phyloP scores from a whole-genome alignment of 2,888 invertebrate genomes.

The Amphiduros pacificus region DNA sequence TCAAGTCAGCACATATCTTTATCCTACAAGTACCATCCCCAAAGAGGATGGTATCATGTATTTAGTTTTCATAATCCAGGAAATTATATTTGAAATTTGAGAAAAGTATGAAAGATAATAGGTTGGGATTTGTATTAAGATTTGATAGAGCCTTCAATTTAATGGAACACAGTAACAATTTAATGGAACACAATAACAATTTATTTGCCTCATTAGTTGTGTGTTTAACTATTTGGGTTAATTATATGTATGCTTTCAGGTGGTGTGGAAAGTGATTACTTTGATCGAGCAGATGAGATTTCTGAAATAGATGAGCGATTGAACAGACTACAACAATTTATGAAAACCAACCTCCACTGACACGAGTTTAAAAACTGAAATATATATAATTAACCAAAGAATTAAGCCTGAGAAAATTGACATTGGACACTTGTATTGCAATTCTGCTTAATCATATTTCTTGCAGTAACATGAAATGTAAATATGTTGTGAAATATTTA shows the following conservation, averaged over 20 bases:
- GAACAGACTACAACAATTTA: constrained; percentile 44
- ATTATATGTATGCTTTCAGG: background rate
- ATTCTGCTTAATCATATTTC: too few species aligned
- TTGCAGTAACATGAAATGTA: too few species aligned
- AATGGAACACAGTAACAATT: background rate
- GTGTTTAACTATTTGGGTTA: background rate
- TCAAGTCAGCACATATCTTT: too few species aligned
- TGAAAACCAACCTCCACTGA: constrained; percentile 8
- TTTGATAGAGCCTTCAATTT: too few species aligned
- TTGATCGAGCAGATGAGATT: constrained; percentile 54
- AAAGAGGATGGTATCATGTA: too few species aligned
- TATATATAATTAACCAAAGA: too few species aligned
- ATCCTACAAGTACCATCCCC: too few species aligned
- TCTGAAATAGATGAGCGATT: constrained; percentile 55
- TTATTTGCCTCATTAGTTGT: background rate
- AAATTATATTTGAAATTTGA: too few species aligned
- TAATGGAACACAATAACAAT: background rate
- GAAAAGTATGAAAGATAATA: too few species aligned
- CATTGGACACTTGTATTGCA: background rate
- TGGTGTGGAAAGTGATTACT: constrained; percentile 41
- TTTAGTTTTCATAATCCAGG: too few species aligned
- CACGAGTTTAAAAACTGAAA: background rate
- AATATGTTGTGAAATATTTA: too few species aligned
- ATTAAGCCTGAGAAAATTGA: background rate
- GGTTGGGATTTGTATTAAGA: background rate